Percentiles rank a stretch among this genome's conserved stretches.
phyloP scores from a whole-genome alignment of 2,888 invertebrate species.

The Eristalis tenax region DNA sequence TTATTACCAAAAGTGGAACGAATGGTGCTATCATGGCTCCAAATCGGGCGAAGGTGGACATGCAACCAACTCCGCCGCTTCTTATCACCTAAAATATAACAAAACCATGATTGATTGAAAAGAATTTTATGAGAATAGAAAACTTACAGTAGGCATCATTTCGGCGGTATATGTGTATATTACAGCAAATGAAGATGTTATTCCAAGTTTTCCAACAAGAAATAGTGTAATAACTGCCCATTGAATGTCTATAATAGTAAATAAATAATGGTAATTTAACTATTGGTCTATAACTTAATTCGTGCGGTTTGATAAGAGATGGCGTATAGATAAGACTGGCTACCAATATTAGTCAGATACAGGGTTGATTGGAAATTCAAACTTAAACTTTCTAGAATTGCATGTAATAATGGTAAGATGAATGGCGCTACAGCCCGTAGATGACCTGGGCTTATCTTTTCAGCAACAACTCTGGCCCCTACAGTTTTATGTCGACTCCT shows the following conservation, averaged over 20 bases:
- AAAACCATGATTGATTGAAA: background rate
- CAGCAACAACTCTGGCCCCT: too few relatives aligned
- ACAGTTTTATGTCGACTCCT: too few relatives aligned
- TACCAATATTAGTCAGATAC: too few relatives aligned
- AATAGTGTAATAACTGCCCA: constrained; percentile 84
- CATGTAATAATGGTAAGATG: too few relatives aligned
- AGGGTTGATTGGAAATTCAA: too few relatives aligned
- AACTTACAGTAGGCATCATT: constrained; percentile 80
- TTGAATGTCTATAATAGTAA: constrained; percentile 78
- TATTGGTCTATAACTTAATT: too few relatives aligned
- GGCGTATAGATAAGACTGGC: too few relatives aligned
- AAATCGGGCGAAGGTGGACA: constrained; percentile 84
- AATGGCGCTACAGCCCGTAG: too few relatives aligned
- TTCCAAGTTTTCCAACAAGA: constrained; percentile 85
- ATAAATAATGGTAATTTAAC: background rate
- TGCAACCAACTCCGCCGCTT: constrained; percentile 84
- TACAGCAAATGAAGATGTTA: constrained; percentile 85
- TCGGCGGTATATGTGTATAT: constrained; percentile 84
- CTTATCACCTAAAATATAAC: constrained; percentile 80
- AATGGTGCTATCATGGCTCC: constrained; percentile 86
- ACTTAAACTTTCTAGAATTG: too few relatives aligned
- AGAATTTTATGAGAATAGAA: background rate
- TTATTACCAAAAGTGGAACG: constrained; percentile 83
- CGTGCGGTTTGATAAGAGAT: too few relatives aligned
- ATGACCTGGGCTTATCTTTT: too few relatives aligned